phyloP scores from a whole-genome alignment of 2,797 vertebrate species.

The Hipposideros larvatus region DNA sequence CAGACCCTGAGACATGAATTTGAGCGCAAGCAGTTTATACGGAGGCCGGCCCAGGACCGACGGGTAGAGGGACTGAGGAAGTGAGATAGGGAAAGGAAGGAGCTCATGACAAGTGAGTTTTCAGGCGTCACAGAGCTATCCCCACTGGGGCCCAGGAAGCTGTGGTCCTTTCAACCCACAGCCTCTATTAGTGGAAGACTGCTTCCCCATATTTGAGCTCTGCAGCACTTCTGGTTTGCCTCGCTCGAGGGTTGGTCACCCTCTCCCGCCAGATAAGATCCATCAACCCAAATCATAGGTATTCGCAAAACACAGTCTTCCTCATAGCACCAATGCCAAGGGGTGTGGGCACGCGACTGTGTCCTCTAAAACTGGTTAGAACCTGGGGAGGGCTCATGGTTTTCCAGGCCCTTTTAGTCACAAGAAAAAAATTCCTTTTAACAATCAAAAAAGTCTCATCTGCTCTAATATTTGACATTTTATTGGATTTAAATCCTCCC shows the following conservation, averaged over 20 bases:
- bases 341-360: accelerated
- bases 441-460: background rate
- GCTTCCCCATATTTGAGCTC: background rate
- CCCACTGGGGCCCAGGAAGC: background rate
- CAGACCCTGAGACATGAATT: background rate
- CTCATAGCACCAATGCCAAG: background rate
- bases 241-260: background rate
- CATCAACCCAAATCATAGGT: background rate
- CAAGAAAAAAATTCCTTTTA: background rate
- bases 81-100: background rate
- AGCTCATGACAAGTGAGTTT: background rate
- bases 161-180: too few species aligned
- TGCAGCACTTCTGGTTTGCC: background rate
- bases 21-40: background rate
- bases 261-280: background rate
- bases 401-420: background rate
- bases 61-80: background rate
- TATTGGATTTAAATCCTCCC: background rate
- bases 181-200: background rate
- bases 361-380: background rate
- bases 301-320: background rate
- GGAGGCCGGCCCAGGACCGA: background rate
- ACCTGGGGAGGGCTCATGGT: background rate
- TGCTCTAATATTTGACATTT: background rate
- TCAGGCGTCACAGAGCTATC: background rate